Evolutionary conservation across 2,797 vertebrate genomes (phyloP).

Genomic region (Gymnoscopelus microlampas): DNA sequence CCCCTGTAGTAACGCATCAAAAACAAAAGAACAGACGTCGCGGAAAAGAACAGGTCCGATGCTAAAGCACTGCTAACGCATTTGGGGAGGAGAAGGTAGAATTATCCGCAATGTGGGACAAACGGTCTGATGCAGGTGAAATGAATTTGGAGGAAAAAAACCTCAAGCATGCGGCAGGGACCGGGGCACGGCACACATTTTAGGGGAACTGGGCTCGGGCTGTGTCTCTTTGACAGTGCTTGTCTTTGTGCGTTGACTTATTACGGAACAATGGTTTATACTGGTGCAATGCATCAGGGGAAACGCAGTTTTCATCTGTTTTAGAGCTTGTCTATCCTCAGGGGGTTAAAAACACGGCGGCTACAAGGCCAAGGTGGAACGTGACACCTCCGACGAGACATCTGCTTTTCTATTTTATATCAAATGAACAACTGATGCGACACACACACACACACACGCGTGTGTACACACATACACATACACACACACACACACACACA

Average conservation of each 20-base stretch:
- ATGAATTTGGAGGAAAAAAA: no score
- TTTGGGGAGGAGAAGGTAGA: no score
- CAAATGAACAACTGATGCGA: conserved; percentile 19
- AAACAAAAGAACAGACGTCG: no score
- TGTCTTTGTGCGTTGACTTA: conserved; percentile 14
- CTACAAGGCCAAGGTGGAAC: conserved; percentile 46
- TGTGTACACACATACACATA: neutral
- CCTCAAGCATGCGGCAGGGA: no score
- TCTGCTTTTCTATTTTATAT: conserved; percentile 51
- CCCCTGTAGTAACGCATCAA: no score
- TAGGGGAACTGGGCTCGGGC: neutral
- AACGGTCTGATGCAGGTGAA: no score
- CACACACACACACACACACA: conserved; percentile 33
- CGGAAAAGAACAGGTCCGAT: no score
- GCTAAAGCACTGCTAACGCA: no score
- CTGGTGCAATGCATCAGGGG: no score
- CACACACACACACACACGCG: conserved; percentile 13
- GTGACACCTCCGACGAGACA: conserved; percentile 35
- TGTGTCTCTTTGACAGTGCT: neutral
- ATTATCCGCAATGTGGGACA: no score
- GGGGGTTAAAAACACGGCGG: conserved; percentile 36
- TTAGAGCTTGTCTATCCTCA: conserved; percentile 34
- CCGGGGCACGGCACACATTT: no score
- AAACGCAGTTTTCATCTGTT: conserved; percentile 37
- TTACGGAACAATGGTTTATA: no score